A percentile compares a stretch with the other conserved stretches of the same genome.
Evolutionary conservation across 1,140 invertebrate species (phyloP).

Genomic region (Bombus fervidus): DNA sequence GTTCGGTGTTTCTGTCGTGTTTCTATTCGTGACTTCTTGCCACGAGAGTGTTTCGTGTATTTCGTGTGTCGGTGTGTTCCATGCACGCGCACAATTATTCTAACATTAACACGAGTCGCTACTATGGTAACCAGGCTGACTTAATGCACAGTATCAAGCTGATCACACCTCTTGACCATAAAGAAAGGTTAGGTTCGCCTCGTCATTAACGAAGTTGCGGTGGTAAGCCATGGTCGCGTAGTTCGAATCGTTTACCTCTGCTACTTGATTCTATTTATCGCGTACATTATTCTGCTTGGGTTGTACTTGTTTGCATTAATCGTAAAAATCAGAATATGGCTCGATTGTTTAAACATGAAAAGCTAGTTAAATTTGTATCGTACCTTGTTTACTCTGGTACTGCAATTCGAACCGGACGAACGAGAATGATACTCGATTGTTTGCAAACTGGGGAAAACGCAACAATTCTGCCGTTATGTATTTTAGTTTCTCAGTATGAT

Average conservation of each 20-base stretch:
- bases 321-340: neutral
- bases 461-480: neutral
- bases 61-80: conserved; percentile 29
- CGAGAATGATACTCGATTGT: neutral
- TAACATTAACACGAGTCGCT: conserved; percentile 32
- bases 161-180: conserved; percentile 24
- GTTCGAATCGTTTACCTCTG: neutral
- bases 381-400: neutral
- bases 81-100: conserved; percentile 63
- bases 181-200: neutral
- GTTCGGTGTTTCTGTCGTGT: conserved; percentile 41
- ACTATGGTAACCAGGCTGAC: conserved; percentile 35
- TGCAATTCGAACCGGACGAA: neutral
- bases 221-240: neutral
- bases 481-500: conserved; percentile 5
- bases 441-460: neutral
- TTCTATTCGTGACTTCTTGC: neutral
- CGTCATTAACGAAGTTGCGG: neutral
- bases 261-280: conserved; percentile 6
- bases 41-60: conserved; percentile 11
- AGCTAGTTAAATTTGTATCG: neutral
- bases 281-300: neutral
- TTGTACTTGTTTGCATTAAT: neutral
- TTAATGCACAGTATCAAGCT: conserved; percentile 46
- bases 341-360: neutral